Evolutionary conservation across 2,888 invertebrate species (phyloP).

Genomic region (Diaphora mendica): DNA sequence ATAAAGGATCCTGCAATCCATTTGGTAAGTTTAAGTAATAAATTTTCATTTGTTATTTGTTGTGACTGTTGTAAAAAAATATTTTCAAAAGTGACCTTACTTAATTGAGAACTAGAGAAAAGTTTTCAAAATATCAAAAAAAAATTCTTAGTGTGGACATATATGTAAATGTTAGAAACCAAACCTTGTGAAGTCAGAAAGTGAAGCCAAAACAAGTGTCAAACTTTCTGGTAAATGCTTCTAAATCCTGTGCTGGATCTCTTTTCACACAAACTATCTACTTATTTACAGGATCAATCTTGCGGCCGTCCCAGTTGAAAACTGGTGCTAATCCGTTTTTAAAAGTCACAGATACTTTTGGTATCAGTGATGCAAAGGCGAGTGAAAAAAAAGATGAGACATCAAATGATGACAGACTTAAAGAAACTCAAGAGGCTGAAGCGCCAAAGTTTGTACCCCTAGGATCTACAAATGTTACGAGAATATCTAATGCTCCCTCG

Average conservation of each 20-base stretch:
- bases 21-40: slow-evolving; percentile 65
- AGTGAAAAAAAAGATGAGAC: slow-evolving; percentile 58
- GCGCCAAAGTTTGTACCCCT: slow-evolving; percentile 82
- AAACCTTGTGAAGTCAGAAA: too few species aligned
- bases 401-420: slow-evolving; percentile 63
- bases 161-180: too few species aligned
- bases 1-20: slow-evolving; percentile 69
- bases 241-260: not conserved
- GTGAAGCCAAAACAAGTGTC: not conserved
- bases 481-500: slow-evolving; percentile 82
- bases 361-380: slow-evolving; percentile 53
- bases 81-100: not conserved
- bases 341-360: slow-evolving; percentile 60
- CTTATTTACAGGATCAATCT: slow-evolving; percentile 69
- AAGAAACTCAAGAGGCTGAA: slow-evolving; percentile 65
- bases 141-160: too few species aligned
- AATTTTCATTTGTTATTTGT: not conserved
- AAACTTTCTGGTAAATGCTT: not conserved
- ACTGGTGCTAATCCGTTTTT: slow-evolving; percentile 75
- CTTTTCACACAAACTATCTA: not conserved
- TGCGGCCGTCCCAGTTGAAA: slow-evolving; percentile 80
- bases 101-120: too few species aligned
- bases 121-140: too few species aligned
- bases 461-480: slow-evolving; percentile 70
- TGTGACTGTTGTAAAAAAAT: not conserved